Evolutionary conservation across 2,888 invertebrate species (phyloP), one percentile per base, ranked within the genome.

Genomic region (Lasius platythorax): DNA sequence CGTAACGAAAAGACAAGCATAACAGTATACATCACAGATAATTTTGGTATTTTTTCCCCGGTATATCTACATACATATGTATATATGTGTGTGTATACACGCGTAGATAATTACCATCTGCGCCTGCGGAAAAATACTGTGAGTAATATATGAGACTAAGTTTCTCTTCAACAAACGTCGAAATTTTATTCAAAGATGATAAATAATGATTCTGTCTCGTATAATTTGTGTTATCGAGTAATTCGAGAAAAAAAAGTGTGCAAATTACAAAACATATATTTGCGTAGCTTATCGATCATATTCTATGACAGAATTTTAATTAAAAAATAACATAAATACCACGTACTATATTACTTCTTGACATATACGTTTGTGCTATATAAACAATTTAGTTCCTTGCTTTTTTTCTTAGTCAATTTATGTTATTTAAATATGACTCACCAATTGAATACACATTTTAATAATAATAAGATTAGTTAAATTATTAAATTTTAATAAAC

Each of bases 1-100:
- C 8, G 72, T 78, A 78, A 78, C 43, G 78, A 74, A 56, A 15
- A 56, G 76, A 53, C 53, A 56, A 37, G 72, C 78, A 78, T 70
- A 70, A 68, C 70, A 70, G 70, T 78, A 56, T 43, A 43, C 78
- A 70, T 70, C 70, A 70, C 78, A 40, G 56, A 23, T n/a, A 78
- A 12, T 53, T 58, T 67, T 78, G n/a, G 43, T 56, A 58, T 67
- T 78, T 43, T 78, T 78, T 78, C 56, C 37, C 40, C 28, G 12
- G 40, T 56, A 56, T 70, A 28, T 70, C 2, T 9, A 11, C 30
- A 43, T 18, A 30, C 6, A 30, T 33, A 18, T 18, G 9, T 30
- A 30, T 61, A 15, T 18, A 5, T 37, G 43, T 30, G 33, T 33
- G 30, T 46, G 37, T 37, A 30, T 58, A 67, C 66, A 67, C 28